Evolutionary conservation across 2,888 invertebrate genomes (phyloP), one percentile per base, ranked within the genome.

Genomic region (Agonopterix subpropinquella): DNA sequence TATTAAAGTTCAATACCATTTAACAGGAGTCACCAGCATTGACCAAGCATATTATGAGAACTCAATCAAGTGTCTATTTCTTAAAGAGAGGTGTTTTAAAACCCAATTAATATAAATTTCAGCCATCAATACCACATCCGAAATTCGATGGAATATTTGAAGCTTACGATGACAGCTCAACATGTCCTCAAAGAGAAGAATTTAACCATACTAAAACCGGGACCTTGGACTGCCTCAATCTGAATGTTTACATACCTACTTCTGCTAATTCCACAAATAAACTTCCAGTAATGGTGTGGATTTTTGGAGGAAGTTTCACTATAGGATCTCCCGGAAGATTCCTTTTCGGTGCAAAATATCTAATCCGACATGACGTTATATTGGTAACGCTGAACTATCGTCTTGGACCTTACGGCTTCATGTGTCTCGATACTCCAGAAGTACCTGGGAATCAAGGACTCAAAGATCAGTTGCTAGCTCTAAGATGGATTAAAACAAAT

Each of bases 151-250:
- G 44, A 1, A 51, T 55, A 4, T 74, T 64, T 43, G 61, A 65
- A 39, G 73, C 73, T 10, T 52, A 56, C 43, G 62, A 70, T 39
- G 72, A 74, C 44, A 60, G 65, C 4, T 58, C 62, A 1, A 55
- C 60, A 47, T 72, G 71, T 45, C 67, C 71, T 4, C 73, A 73
- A 60, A 15, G 48, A 4, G 62, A 65, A 11, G 62, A 64, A 36
- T 58, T 59, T 9, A 59, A 57, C 35, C 43, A 55, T 4, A 58
- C 57, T 1, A 47, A 62, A 13, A 52, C 58, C 0, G 70, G 70
- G 8, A 44, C 56, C 4, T 47, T 70, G 0, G 66, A 69, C 43
- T 70, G 71, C 36, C 57, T 74, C 1, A 62, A 61, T 18, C 43
- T 73, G 2, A 67, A 69, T 44, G 45, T 73, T 8, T 60, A 58